These are phyloP conservation scores for Limnephilus auricula DNA, from an alignment of 2,888 invertebrate species.

Conservation along the genomic window DNA sequence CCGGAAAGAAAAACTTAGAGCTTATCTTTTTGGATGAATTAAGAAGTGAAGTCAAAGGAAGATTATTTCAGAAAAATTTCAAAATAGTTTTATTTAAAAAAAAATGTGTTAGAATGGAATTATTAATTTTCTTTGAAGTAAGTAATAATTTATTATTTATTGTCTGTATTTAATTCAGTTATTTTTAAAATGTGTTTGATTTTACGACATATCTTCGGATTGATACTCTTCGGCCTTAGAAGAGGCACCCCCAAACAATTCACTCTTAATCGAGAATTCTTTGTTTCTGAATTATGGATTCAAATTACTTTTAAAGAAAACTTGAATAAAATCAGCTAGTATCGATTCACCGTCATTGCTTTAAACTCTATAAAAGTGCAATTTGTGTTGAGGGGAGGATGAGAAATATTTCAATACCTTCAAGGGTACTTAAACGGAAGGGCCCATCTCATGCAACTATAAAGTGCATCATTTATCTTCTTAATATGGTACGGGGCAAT, in stretches of 20 bases:
- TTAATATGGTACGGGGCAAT: not conserved
- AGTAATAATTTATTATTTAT: not conserved
- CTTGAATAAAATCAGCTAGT: not conserved
- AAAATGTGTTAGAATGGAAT: not conserved
- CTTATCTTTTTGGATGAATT: not conserved
- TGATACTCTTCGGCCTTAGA: not conserved
- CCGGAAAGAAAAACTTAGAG: not conserved
- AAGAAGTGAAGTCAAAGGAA: not conserved
- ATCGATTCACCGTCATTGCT: not conserved
- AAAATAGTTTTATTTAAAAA: not conserved
- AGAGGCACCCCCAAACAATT: not conserved
- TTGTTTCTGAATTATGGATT: not conserved
- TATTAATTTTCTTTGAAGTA: not conserved
- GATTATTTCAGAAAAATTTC: not conserved
- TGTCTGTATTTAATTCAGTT: not conserved
- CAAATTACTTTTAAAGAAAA: not conserved
- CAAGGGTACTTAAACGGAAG: not conserved
- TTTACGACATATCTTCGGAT: not conserved
- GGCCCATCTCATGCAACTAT: conserved; percentile 11
- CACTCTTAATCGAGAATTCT: not conserved
- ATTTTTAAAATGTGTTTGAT: not conserved
- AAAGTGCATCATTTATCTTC: conserved; percentile 24
- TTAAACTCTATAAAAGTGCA: not conserved
- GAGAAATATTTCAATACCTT: not conserved
- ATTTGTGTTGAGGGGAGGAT: not conserved